These are phyloP conservation scores for Amblyjoppa fuscipennis DNA, from an alignment of 2,888 invertebrate genomes.

Conservation along the genomic window DNA sequence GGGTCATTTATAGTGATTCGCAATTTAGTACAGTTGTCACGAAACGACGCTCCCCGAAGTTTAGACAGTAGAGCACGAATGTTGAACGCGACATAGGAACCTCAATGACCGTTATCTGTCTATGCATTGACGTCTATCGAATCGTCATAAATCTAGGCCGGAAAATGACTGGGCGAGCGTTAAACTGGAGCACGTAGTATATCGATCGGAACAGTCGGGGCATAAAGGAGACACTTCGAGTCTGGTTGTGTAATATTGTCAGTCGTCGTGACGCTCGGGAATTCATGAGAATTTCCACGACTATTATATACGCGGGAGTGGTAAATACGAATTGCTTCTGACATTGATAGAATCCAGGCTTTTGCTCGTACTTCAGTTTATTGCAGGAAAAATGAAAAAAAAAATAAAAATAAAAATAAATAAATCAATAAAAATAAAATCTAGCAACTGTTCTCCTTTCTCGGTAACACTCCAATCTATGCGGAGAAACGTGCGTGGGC, in stretches of 20 bases:
- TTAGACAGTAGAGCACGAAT: background rate
- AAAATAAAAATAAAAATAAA: background rate
- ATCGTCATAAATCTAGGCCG: conserved; percentile 69
- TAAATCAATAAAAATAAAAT: background rate
- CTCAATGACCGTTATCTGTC: conserved; percentile 3
- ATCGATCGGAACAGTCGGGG: conserved; percentile 61
- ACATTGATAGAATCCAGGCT: conserved; percentile 39
- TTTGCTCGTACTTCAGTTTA: background rate
- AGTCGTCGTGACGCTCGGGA: conserved; percentile 13
- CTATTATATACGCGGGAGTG: background rate
- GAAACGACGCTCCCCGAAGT: background rate
- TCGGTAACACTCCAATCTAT: background rate
- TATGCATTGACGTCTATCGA: conserved; percentile 64
- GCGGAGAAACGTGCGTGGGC: background rate
- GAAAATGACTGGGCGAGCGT: conserved; percentile 64
- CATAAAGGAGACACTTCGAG: conserved; percentile 30
- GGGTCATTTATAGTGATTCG: no score
- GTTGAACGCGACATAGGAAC: background rate
- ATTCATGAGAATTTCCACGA: conserved; percentile 37
- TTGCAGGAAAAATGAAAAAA: background rate
- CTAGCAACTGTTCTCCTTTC: background rate
- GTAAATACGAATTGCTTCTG: conserved; percentile 19
- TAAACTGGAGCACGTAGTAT: conserved; percentile 71
- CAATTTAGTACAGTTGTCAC: background rate
- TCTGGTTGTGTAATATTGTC: conserved; percentile 15